Conservation (phyloP, 1,140 invertebrate species). For the Leptonema lineaticorne region DNA sequence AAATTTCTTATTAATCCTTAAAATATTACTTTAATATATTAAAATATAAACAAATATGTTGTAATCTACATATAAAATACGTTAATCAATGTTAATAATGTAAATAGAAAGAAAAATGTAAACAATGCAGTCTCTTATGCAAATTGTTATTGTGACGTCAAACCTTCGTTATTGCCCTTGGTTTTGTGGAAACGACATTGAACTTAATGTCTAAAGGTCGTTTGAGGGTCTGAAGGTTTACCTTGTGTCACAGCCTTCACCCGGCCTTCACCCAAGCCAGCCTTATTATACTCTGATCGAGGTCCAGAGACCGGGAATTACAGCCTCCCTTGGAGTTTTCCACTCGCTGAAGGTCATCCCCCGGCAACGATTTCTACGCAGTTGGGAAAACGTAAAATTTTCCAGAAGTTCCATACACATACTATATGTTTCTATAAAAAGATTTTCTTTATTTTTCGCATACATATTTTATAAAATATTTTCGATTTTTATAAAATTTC, state of each 20-base stretch:
- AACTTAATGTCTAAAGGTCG: constrained; percentile 16
- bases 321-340: constrained; percentile 11
- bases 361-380: constrained; percentile 20
- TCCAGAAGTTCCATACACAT: too few relatives aligned
- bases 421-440: too few relatives aligned
- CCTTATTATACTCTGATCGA: background rate
- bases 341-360: constrained; percentile 3
- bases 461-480: too few relatives aligned
- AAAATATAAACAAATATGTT: too few relatives aligned
- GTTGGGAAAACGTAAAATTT: background rate
- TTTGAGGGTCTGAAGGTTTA: constrained; percentile 23
- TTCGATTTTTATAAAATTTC: too few relatives aligned
- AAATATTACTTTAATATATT: too few relatives aligned
- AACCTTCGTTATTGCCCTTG: background rate
- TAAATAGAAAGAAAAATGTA: too few relatives aligned
- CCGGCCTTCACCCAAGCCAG: constrained; percentile 22
- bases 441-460: too few relatives aligned
- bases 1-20: too few relatives aligned
- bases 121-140: background rate
- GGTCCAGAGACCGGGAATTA: background rate
- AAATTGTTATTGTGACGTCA: background rate
- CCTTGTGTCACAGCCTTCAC: constrained; percentile 18
- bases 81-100: too few relatives aligned
- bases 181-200: constrained; percentile 16
- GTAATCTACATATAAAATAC: too few relatives aligned